Conservation (phyloP, 2,888 invertebrate genomes). For the Protodeltote pygarga region DNA sequence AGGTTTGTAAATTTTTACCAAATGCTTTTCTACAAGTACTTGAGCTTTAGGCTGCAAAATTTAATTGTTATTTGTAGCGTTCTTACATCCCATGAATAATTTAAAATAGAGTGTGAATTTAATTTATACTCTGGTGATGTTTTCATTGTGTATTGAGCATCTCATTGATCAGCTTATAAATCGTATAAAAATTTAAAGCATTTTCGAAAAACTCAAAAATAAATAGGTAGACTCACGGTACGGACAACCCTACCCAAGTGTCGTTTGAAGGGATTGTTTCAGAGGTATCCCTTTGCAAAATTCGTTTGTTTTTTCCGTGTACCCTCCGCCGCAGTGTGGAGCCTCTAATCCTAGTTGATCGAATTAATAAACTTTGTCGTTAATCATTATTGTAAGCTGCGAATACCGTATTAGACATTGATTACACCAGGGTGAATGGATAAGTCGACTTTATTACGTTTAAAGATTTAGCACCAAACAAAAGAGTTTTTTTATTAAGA, state of each 20-base stretch:
- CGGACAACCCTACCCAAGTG: conserved; percentile 38
- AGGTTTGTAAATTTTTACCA: too few species aligned
- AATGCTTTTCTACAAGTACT: too few species aligned
- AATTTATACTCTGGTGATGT: too few species aligned
- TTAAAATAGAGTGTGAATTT: too few species aligned
- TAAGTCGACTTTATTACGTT: conserved; percentile 74
- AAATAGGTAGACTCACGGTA: background rate
- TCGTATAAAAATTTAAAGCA: too few species aligned
- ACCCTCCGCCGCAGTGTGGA: conserved; percentile 67
- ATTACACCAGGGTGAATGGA: conserved; percentile 76
- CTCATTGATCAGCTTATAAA: too few species aligned
- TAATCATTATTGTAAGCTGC: conserved; percentile 85
- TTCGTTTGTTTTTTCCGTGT: conserved; percentile 82
- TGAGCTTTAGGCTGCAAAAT: too few species aligned
- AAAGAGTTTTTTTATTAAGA: conserved; percentile 40
- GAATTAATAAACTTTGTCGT: conserved; percentile 86
- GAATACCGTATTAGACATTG: conserved; percentile 83
- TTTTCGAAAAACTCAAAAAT: too few species aligned
- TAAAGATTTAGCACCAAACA: conserved; percentile 60
- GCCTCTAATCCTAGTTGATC: conserved; percentile 80
- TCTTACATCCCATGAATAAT: too few species aligned
- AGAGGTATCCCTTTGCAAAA: conserved; percentile 70
- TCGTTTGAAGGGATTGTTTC: conserved; percentile 55
- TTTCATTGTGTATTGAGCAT: too few species aligned
- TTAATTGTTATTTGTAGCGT: too few species aligned